These are phyloP conservation scores for Oxytorus armatus DNA, from an alignment of 2,888 invertebrate species.

Conservation along the genomic window DNA sequence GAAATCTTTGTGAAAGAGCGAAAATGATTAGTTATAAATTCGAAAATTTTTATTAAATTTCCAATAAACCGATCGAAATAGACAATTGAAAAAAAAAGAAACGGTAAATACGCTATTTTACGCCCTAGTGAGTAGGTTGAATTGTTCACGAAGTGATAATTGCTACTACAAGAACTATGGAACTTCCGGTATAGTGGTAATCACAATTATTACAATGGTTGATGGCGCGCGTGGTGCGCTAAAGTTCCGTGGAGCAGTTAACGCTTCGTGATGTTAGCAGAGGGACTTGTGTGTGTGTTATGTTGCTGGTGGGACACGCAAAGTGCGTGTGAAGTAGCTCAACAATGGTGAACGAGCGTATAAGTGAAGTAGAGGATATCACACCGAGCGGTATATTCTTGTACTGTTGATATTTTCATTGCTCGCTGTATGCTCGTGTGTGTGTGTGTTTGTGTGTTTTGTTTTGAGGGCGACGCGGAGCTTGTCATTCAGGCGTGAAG, in stretches of 20 bases:
- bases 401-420: conserved; percentile 7
- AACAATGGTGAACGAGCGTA: conserved; percentile 49
- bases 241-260: conserved; percentile 37
- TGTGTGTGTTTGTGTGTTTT: no score
- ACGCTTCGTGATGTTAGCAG: conserved; percentile 27
- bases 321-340: conserved; percentile 61
- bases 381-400: conserved; percentile 35
- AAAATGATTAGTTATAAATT: no score
- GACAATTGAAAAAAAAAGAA: no score
- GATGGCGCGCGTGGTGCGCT: conserved; percentile 41
- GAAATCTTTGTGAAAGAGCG: no score
- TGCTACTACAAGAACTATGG: no score
- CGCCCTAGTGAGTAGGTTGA: no score
- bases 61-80: no score
- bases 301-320: conserved; percentile 42
- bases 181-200: background rate
- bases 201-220: conserved; percentile 1
- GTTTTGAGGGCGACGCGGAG: no score
- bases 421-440: conserved; percentile 25
- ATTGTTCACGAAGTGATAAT: no score
- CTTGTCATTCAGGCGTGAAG: conserved; percentile 65
- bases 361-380: background rate
- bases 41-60: no score
- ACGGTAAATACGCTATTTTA: no score
- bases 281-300: conserved; percentile 36